Conservation (phyloP, 35 echinoderm and acorn worm species). For the Heliocidaris tuberculata region DNA sequence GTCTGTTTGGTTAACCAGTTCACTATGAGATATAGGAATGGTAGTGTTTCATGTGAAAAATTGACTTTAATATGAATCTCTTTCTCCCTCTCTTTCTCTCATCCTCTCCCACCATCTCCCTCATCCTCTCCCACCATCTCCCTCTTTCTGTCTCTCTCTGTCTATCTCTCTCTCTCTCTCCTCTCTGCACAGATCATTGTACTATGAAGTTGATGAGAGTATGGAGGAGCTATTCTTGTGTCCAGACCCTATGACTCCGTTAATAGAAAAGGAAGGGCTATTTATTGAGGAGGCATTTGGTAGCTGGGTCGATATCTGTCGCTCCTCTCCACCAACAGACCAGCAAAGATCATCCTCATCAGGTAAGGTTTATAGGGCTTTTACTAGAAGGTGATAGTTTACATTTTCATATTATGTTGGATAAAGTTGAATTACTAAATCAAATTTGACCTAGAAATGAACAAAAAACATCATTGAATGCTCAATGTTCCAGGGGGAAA, state of each 20-base stretch:
- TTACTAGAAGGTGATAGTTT: too few relatives aligned
- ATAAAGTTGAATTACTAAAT: too few relatives aligned
- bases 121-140: too few relatives aligned
- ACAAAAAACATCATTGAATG: too few relatives aligned
- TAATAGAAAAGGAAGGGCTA: background rate
- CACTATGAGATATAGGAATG: too few relatives aligned
- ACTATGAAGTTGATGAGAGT: conserved; percentile 87
- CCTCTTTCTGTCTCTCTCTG: background rate
- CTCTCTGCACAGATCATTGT: conserved; percentile 62
- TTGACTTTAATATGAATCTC: too few relatives aligned
- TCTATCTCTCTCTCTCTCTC: background rate
- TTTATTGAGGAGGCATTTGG: conserved; percentile 1
- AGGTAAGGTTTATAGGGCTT: background rate
- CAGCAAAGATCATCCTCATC: conserved; percentile 9
- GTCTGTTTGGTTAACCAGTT: too few relatives aligned
- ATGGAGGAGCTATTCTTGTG: conserved; percentile 46
- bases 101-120: background rate
- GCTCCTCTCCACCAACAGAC: background rate
- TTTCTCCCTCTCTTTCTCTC: too few relatives aligned
- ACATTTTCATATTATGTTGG: too few relatives aligned
- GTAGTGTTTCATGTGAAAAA: too few relatives aligned
- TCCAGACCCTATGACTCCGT: background rate
- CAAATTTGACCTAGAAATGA: too few relatives aligned
- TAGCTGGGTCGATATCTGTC: conserved; percentile 12
- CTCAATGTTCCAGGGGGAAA: too few relatives aligned